Evolutionary conservation across 92 coral and sea anemone species (phyloP), one percentile per base, ranked within the genome.

Genomic region (Plumapathes pennacea): DNA sequence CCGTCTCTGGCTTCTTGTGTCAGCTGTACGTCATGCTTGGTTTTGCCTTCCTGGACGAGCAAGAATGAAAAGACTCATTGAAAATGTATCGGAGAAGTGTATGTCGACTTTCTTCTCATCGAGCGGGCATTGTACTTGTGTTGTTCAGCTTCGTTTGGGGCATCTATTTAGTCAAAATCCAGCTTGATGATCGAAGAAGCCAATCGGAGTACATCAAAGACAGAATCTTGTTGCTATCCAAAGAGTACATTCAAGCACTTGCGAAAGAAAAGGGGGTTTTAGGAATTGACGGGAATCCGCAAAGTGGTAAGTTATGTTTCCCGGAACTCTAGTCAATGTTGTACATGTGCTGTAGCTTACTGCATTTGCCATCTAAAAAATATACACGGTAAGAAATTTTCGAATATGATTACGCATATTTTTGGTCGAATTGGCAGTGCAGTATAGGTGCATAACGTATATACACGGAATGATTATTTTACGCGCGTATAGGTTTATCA

Each of bases 61-160:
- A n/a, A n/a, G n/a, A n/a, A n/a, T n/a, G n/a, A n/a, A n/a, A n/a
- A n/a, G n/a, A n/a, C n/a, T n/a, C n/a, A n/a, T n/a, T n/a, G n/a
- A n/a, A n/a, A n/a, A n/a, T n/a, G n/a, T n/a, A n/a, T n/a, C n/a
- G n/a, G n/a, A n/a, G n/a, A n/a, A n/a, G n/a, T n/a, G n/a, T n/a
- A n/a, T n/a, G n/a, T 21, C 73, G 73, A 4, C 78, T 89, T 6
- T 48, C 81, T 9, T 72, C 96, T 5, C 90, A 75, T 60, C 79
- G 92, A 31, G 47, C 88, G 24, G 83, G 95, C 5, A 32, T 76
- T 2, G 31, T 75, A 9, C 55, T 88, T 28, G 77, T 87, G 24
- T 40, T 81, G 5, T 36, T 77, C 11, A 72, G 86, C 48, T 80
- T 91, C 62, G n/a, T 88, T 4, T 91, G 97, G 97, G 95, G 90